Percentiles rank a stretch among this genome's conserved stretches.
phyloP scores from a whole-genome alignment of 2,797 vertebrate genomes.

The Acanthopagrus latus region DNA sequence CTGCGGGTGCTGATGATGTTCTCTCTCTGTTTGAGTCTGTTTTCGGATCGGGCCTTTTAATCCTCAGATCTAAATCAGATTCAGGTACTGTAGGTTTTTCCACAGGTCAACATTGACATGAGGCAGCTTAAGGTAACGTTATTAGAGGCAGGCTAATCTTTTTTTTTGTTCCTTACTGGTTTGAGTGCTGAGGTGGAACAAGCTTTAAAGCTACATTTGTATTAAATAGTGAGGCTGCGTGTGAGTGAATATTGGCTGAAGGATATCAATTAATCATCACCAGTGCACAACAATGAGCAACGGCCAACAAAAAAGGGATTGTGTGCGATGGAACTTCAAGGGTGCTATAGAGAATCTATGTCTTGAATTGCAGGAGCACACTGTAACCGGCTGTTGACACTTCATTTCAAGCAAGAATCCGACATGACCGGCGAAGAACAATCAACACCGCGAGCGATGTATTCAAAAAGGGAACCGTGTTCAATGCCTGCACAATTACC shows the following conservation, averaged over 20 bases:
- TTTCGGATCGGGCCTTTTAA: background rate
- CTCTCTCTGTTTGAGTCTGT: constrained; percentile 3
- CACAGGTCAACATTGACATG: background rate
- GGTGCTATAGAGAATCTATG: background rate
- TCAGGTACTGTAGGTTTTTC: background rate
- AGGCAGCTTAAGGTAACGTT: no score
- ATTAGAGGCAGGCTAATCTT: background rate
- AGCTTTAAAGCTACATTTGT: background rate
- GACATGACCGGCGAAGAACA: constrained; percentile 41
- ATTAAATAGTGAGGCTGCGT: background rate
- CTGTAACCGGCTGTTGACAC: constrained; percentile 6
- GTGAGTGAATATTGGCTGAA: background rate
- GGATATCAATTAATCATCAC: constrained; percentile 8
- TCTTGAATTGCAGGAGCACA: background rate
- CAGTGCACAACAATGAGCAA: constrained; percentile 8
- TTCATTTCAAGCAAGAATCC: background rate
- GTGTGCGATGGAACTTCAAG: background rate
- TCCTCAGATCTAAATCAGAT: background rate
- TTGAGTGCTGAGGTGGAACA: background rate
- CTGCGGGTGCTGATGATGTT: background rate
- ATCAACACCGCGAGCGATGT: constrained; percentile 45
- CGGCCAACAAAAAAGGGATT: constrained; percentile 10
- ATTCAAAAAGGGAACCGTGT: constrained; percentile 14
- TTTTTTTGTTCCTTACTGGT: background rate
- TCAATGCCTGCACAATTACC: constrained; percentile 28